Conservation (phyloP, 1,140 invertebrate genomes). For the Ceratosolen fusciceps region DNA sequence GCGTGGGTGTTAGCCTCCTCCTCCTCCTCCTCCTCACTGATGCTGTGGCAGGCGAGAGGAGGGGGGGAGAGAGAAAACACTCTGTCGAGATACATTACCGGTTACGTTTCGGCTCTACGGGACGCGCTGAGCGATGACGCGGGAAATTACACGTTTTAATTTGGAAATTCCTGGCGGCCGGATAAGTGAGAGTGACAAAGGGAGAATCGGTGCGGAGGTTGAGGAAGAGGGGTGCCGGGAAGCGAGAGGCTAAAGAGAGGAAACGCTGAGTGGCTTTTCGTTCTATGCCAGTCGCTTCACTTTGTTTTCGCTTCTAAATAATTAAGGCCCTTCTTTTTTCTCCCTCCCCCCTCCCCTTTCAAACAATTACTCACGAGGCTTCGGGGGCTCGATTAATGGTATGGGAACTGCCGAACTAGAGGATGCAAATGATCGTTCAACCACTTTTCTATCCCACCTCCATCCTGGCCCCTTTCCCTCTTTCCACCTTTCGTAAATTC, state of each 20-base stretch:
- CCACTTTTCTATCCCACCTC: no score
- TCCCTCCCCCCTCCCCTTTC: no score
- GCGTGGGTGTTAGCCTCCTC: background rate
- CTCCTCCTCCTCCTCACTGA: background rate
- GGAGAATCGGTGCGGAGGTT: background rate
- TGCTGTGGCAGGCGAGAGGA: background rate
- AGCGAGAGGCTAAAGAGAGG: background rate
- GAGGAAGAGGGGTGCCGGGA: background rate
- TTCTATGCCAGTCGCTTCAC: background rate
- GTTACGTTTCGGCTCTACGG: background rate
- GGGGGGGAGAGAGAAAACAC: no score
- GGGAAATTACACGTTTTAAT: slow-evolving; percentile 34
- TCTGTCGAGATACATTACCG: slow-evolving; percentile 6
- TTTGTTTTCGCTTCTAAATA: background rate
- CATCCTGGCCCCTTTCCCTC: no score
- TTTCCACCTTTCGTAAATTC: no score
- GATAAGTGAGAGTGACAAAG: background rate
- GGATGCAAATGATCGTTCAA: no score
- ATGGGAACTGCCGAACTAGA: no score
- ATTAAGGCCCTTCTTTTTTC: background rate
- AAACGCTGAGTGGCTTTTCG: background rate
- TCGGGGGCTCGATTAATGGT: no score
- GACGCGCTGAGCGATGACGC: slow-evolving; percentile 23
- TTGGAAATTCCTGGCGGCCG: slow-evolving; percentile 33
- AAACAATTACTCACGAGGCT: no score